These are phyloP conservation scores for Atta colombica DNA, from an alignment of 1,140 invertebrate genomes.

Conservation along the genomic window DNA sequence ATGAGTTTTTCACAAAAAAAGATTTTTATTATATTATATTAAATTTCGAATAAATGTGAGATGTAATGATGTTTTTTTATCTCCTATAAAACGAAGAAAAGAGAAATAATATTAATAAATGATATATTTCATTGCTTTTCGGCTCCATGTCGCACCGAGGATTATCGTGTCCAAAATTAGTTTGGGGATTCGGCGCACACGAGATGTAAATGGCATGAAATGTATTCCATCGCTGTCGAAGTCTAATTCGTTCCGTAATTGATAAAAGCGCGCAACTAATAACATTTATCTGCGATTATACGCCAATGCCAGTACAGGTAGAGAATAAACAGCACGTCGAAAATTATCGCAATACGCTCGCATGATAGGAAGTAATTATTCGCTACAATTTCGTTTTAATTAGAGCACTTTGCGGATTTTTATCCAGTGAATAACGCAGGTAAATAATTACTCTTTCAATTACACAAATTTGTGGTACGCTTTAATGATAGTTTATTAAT, in stretches of 20 bases:
- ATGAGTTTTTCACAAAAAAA: background rate
- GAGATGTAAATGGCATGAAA: conserved; percentile 35
- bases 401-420: conserved; percentile 44
- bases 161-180: conserved; percentile 36
- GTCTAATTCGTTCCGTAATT: conserved; percentile 36
- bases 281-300: conserved; percentile 38
- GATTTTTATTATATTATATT: background rate
- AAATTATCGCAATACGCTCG: conserved; percentile 30
- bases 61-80: background rate
- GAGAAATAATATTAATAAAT: background rate
- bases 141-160: background rate
- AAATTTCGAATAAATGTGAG: background rate
- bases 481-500: conserved; percentile 55
- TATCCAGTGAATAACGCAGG: conserved; percentile 9
- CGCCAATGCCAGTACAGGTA: background rate
- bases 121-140: conserved; percentile 9
- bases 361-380: conserved; percentile 43
- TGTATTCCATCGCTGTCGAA: background rate
- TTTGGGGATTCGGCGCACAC: background rate
- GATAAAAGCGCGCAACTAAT: conserved; percentile 39
- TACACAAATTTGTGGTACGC: conserved; percentile 23
- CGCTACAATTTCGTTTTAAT: conserved; percentile 48
- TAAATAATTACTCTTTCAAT: conserved; percentile 57
- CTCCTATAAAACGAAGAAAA: background rate
- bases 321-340: conserved; percentile 26